Evolutionary conservation across 2,888 invertebrate genomes (phyloP).

Genomic region (Crematogaster levior): DNA sequence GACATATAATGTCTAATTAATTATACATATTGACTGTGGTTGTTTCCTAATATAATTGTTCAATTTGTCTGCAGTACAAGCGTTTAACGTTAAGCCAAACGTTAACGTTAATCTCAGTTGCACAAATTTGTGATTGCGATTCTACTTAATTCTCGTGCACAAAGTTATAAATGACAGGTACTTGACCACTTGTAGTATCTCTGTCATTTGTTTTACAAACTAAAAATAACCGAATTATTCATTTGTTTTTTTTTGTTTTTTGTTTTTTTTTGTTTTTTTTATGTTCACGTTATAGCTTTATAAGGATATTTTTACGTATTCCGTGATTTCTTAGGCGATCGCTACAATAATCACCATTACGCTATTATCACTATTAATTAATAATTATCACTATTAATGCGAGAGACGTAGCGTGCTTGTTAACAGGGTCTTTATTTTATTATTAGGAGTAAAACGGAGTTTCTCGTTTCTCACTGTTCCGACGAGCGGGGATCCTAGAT

Average conservation of each 20-base stretch:
- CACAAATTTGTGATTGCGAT: constrained; percentile 22
- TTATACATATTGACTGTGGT: background rate
- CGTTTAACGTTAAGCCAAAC: background rate
- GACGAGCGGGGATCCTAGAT: background rate
- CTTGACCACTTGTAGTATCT: background rate
- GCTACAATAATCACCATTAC: background rate
- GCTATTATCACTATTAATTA: background rate
- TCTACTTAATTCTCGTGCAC: constrained; percentile 30
- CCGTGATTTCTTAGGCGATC: constrained; percentile 17
- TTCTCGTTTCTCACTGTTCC: background rate
- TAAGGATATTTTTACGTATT: constrained; percentile 19
- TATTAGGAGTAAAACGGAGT: constrained; percentile 37
- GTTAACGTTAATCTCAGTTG: background rate
- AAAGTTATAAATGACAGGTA: constrained; percentile 29
- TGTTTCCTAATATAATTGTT: constrained; percentile 5
- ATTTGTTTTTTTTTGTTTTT: background rate
- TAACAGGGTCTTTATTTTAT: constrained; percentile 34
- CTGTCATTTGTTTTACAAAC: background rate
- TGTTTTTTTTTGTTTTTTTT: too few species aligned
- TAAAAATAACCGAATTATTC: background rate
- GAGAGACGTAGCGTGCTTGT: background rate
- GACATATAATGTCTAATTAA: background rate
- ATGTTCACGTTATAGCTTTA: background rate
- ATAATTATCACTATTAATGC: background rate
- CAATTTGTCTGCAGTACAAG: constrained; percentile 11